These are phyloP conservation scores for Acutogordius australiensis DNA, from an alignment of 2,888 invertebrate genomes.

Conservation along the genomic window DNA sequence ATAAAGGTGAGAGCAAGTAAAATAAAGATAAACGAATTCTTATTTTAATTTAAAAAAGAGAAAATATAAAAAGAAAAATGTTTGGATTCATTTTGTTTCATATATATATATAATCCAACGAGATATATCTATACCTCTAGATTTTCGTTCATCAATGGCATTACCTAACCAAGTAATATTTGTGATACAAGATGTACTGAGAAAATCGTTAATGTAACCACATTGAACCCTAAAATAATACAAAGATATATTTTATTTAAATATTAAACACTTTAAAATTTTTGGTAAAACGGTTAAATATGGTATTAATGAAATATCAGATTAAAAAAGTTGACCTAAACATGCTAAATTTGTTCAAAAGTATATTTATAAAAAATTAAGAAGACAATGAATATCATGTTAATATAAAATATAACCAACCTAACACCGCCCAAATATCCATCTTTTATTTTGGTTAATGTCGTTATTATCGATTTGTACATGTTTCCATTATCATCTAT, in stretches of 20 bases:
- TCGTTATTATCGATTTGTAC: slow-evolving; percentile 72
- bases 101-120: no score
- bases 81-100: no score
- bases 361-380: no score
- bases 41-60: no score
- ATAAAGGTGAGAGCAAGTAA: no score
- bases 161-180: slow-evolving; percentile 26
- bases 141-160: neutral
- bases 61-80: no score
- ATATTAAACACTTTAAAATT: slow-evolving; percentile 11
- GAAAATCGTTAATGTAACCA: slow-evolving; percentile 69
- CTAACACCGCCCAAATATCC: slow-evolving; percentile 92
- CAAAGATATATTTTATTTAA: no score
- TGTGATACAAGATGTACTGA: slow-evolving; percentile 84
- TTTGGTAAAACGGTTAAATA: no score
- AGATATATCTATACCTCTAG: neutral
- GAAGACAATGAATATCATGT: no score
- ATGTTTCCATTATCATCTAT: slow-evolving; percentile 48
- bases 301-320: slow-evolving; percentile 12
- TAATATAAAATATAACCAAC: no score
- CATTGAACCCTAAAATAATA: slow-evolving; percentile 43
- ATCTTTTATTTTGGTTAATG: slow-evolving; percentile 84
- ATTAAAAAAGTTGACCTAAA: slow-evolving; percentile 12
- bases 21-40: no score
- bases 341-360: no score